Evolutionary conservation across 2,113 vertebrate genomes (phyloP).

Genomic region (Nothocercus nigrocapillus): DNA sequence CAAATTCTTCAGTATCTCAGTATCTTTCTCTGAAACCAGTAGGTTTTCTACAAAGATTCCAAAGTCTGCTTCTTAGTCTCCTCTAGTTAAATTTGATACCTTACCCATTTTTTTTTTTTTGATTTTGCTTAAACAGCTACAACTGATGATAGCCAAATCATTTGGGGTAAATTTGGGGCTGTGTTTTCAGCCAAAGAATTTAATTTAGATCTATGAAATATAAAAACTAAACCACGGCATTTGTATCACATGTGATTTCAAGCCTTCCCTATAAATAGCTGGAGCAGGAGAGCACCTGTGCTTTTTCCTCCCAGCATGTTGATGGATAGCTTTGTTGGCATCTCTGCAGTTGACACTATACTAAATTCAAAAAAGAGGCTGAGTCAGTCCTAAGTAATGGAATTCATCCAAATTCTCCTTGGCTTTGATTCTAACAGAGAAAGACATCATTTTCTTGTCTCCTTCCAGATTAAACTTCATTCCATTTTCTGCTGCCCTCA

Average conservation of each 20-base stretch:
- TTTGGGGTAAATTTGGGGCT: not conserved
- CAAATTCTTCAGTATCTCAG: not conserved
- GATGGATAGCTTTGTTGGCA: slow-evolving; percentile 70
- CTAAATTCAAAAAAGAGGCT: slow-evolving; percentile 64
- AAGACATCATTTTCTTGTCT: slow-evolving; percentile 66
- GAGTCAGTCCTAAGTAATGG: slow-evolving; percentile 65
- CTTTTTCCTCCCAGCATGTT: slow-evolving; percentile 53
- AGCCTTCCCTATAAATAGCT: slow-evolving; percentile 58
- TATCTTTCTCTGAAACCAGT: not conserved
- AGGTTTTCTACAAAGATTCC: not conserved
- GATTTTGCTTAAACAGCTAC: slow-evolving; percentile 36
- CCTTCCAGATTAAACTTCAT: slow-evolving; percentile 66
- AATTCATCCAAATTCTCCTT: slow-evolving; percentile 60
- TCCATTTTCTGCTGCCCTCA: slow-evolving; percentile 65
- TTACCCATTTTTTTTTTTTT: not conserved
- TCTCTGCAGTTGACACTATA: slow-evolving; percentile 66
- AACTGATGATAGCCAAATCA: not conserved
- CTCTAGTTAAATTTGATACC: not conserved
- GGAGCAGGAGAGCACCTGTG: slow-evolving; percentile 65
- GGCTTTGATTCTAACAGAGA: slow-evolving; percentile 67
- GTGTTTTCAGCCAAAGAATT: slow-evolving; percentile 32
- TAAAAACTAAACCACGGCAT: slow-evolving; percentile 11
- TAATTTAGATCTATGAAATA: slow-evolving; percentile 36
- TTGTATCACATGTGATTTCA: slow-evolving; percentile 24
- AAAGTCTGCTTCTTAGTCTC: not conserved